These are phyloP conservation scores for Nematopogon swammerdamellus DNA, from an alignment of 2,888 invertebrate species.

Conservation along the genomic window DNA sequence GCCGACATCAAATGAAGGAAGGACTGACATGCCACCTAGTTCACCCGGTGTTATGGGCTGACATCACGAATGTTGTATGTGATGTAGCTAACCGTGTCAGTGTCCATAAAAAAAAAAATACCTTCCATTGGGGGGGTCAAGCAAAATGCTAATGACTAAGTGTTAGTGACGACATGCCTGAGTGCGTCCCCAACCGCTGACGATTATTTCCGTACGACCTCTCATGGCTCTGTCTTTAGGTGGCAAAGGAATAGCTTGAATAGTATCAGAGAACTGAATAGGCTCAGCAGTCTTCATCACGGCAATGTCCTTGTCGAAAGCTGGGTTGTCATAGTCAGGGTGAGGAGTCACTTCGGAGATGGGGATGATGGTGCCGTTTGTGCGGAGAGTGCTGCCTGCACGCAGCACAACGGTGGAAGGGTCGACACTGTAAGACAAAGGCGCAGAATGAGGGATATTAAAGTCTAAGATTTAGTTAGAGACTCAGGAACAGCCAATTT, in stretches of 20 bases:
- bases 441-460: no score
- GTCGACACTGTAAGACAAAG: constrained; percentile 34
- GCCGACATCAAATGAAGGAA: no score
- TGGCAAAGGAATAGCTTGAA: constrained; percentile 28
- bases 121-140: no score
- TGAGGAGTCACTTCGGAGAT: constrained; percentile 36
- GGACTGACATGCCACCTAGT: no score
- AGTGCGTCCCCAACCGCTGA: constrained; percentile 43
- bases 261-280: constrained; percentile 26
- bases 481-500: no score
- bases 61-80: no score
- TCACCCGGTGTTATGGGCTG: no score
- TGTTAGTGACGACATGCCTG: no score
- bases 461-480: no score
- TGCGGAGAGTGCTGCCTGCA: constrained; percentile 39
- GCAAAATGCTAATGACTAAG: no score
- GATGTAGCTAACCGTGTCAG: no score
- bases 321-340: constrained; percentile 32
- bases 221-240: constrained; percentile 15
- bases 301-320: constrained; percentile 40
- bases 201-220: constrained; percentile 22
- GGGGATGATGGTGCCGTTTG: constrained; percentile 38
- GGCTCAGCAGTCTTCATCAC: constrained; percentile 36
- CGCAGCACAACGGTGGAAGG: constrained; percentile 35
- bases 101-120: no score